Evolutionary conservation across 2,797 vertebrate genomes (phyloP).

Genomic region (Euphonia xanthogaster): DNA sequence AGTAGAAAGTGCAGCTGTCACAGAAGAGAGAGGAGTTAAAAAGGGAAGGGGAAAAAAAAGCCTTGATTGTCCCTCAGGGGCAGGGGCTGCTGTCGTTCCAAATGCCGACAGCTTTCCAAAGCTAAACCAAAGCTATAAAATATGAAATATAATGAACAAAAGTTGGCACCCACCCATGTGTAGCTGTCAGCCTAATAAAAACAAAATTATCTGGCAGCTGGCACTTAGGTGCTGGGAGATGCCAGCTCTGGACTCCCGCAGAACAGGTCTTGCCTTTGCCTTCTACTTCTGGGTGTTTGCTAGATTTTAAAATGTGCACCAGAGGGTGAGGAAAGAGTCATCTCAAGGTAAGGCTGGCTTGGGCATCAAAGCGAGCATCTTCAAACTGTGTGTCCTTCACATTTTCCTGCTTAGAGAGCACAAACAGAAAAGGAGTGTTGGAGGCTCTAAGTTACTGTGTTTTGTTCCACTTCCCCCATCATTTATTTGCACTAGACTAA

Average conservation of each 20-base stretch:
- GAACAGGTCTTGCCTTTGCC: slow-evolving; percentile 35
- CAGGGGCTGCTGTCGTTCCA: slow-evolving; percentile 65
- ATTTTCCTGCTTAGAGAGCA: not conserved
- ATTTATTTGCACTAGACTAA: not conserved
- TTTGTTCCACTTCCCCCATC: not conserved
- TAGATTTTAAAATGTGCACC: not conserved
- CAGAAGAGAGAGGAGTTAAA: slow-evolving; percentile 60
- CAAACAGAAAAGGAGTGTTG: not conserved
- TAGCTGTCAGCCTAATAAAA: slow-evolving; percentile 77
- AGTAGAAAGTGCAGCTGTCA: slow-evolving; percentile 63
- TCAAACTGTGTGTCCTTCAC: not conserved
- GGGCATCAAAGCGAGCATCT: not conserved
- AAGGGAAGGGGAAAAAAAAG: not conserved
- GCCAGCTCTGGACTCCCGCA: slow-evolving; percentile 53
- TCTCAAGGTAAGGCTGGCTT: not conserved
- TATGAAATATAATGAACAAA: slow-evolving; percentile 75
- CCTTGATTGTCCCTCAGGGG: slow-evolving; percentile 60
- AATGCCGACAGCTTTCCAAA: slow-evolving; percentile 71
- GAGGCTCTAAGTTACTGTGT: not conserved
- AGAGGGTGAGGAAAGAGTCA: not conserved
- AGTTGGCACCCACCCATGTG: slow-evolving; percentile 69
- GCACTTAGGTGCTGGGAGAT: slow-evolving; percentile 64
- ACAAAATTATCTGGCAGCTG: slow-evolving; percentile 77
- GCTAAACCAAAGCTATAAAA: slow-evolving; percentile 70
- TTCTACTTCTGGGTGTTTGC: not conserved